phyloP scores from a whole-genome alignment of 2,888 invertebrate species.

The Eustalomyia histrio region DNA sequence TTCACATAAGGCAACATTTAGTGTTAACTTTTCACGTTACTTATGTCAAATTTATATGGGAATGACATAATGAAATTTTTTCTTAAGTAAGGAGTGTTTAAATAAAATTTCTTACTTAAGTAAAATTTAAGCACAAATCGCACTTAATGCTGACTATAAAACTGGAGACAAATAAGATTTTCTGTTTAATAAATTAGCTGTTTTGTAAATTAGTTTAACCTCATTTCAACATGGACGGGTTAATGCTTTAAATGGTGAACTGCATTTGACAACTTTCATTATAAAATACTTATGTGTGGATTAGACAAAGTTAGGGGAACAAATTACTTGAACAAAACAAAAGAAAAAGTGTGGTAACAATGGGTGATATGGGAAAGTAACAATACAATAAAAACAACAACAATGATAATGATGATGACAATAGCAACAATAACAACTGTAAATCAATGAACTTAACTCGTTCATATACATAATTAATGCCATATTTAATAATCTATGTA shows the following conservation, averaged over 20 bases:
- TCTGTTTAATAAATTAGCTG: too few species aligned
- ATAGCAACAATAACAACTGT: slow-evolving; percentile 20
- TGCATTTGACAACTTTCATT: slow-evolving; percentile 58
- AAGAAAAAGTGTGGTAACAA: slow-evolving; percentile 34
- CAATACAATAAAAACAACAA: slow-evolving; percentile 5
- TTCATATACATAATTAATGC: slow-evolving; percentile 41
- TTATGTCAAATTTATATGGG: too few species aligned
- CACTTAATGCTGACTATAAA: too few species aligned
- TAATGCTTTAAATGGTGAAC: slow-evolving; percentile 34
- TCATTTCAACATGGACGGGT: slow-evolving; percentile 12
- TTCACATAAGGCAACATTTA: too few species aligned
- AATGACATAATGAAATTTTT: too few species aligned
- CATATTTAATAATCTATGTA: slow-evolving; percentile 52
- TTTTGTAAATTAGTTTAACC: slow-evolving; percentile 19
- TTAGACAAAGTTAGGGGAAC: not conserved
- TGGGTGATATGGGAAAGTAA: slow-evolving; percentile 57
- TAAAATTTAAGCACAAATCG: too few species aligned
- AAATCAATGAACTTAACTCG: slow-evolving; percentile 24
- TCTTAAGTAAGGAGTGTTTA: too few species aligned
- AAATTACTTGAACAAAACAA: slow-evolving; percentile 11
- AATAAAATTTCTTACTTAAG: too few species aligned
- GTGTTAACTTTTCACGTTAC: too few species aligned
- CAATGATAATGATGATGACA: slow-evolving; percentile 31
- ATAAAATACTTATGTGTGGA: slow-evolving; percentile 33
- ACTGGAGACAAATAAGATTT: too few species aligned